A percentile compares a stretch with the other conserved stretches of the same genome.
Conservation (phyloP, 2,113 vertebrate genomes). For the Trichomycterus rosablanca region DNA sequence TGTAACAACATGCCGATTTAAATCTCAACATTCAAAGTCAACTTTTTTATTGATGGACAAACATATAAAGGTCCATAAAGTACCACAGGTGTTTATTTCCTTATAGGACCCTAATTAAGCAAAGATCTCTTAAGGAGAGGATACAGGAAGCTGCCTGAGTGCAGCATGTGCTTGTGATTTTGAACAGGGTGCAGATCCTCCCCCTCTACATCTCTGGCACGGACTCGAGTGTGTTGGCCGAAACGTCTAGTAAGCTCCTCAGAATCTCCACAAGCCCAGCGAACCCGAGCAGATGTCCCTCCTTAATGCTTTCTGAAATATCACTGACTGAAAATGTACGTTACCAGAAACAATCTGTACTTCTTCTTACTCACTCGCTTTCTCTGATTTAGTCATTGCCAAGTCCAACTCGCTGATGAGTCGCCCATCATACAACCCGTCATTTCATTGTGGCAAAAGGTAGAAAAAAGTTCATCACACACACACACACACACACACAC, state of each 20-base stretch:
- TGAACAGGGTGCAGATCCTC: conserved; percentile 20
- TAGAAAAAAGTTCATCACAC: too few relatives aligned
- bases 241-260: conserved; percentile 9
- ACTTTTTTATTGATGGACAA: background rate
- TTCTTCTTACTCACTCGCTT: too few relatives aligned
- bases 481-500: too few relatives aligned
- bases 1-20: background rate
- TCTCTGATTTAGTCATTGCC: too few relatives aligned
- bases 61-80: background rate
- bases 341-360: too few relatives aligned
- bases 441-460: too few relatives aligned
- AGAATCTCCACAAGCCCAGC: conserved; percentile 19
- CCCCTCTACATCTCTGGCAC: conserved; percentile 17
- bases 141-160: conserved; percentile 44
- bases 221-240: conserved; percentile 11
- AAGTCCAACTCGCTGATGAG: too few relatives aligned
- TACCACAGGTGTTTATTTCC: background rate
- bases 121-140: conserved; percentile 23
- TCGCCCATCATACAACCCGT: too few relatives aligned
- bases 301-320: background rate
- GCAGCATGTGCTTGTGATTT: conserved; percentile 26
- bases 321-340: background rate
- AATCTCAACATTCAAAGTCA: background rate
- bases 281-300: conserved; percentile 14
- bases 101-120: background rate